A percentile compares a stretch with the other conserved stretches of the same genome.
These are phyloP conservation scores for Varanus komodoensis DNA, from an alignment of 2,113 vertebrate genomes.

Conservation along the genomic window DNA sequence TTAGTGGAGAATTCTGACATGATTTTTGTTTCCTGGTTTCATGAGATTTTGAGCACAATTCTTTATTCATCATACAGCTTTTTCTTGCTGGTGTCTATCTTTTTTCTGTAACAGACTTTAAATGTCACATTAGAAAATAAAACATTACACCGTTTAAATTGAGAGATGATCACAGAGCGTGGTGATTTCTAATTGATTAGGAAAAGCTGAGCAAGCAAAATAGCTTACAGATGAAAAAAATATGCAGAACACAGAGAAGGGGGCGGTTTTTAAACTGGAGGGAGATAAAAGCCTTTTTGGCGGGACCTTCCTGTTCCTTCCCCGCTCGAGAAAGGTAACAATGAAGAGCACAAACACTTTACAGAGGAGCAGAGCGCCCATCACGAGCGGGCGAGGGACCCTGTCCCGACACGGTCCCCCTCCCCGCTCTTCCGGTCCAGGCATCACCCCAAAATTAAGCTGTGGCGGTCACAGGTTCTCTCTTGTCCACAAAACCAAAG, in stretches of 20 bases:
- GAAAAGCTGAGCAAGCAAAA: constrained; percentile 77
- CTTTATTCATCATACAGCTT: constrained; percentile 66
- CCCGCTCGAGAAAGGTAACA: constrained; percentile 41
- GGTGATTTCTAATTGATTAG: constrained; percentile 72
- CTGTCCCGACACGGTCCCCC: neutral
- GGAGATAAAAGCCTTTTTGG: constrained; percentile 39
- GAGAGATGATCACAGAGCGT: constrained; percentile 73
- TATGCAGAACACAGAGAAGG: constrained; percentile 57
- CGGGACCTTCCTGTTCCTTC: constrained; percentile 25
- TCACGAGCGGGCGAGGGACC: neutral
- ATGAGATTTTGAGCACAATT: constrained; percentile 61
- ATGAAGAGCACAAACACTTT: neutral
- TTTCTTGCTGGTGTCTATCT: constrained; percentile 89
- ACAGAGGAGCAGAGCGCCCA: constrained; percentile 26
- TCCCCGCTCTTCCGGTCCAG: neutral
- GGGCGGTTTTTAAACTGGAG: constrained; percentile 49
- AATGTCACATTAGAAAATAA: constrained; percentile 50
- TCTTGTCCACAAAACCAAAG: neutral
- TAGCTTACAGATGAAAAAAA: constrained; percentile 61
- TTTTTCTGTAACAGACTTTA: constrained; percentile 61
- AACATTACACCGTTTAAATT: constrained; percentile 65
- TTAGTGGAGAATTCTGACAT: constrained; percentile 81
- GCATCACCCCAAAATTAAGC: fast-evolving
- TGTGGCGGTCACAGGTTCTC: neutral
- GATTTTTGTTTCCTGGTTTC: constrained; percentile 64